phyloP scores from a whole-genome alignment of 2,888 invertebrate species.

The Leptothorax acervorum region DNA sequence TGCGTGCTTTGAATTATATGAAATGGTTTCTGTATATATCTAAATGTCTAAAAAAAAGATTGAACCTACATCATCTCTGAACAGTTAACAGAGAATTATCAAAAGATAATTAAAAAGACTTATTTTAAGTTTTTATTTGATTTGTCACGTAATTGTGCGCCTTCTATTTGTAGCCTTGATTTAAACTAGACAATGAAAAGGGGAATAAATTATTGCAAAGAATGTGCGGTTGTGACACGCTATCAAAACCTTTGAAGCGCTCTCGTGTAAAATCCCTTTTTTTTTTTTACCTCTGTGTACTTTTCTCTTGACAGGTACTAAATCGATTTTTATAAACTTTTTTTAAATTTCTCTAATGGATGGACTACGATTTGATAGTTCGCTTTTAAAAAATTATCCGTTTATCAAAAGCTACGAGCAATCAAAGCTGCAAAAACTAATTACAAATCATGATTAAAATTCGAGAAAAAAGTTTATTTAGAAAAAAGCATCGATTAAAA shows the following conservation, averaged over 20 bases:
- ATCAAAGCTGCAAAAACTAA: not conserved
- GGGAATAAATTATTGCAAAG: not conserved
- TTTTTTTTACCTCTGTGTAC: not conserved
- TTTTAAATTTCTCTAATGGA: not conserved
- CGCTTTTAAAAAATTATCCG: not conserved
- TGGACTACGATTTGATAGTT: not conserved
- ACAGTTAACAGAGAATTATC: not conserved
- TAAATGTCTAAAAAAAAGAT: not conserved
- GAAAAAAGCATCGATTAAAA: not conserved
- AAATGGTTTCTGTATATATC: not conserved
- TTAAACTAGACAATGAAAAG: not conserved
- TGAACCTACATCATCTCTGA: not conserved
- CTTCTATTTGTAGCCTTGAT: not conserved
- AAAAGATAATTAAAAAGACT: not conserved
- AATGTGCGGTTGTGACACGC: not conserved
- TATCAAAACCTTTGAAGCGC: not conserved
- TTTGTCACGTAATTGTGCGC: not conserved
- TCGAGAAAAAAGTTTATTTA: not conserved
- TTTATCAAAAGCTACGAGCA: not conserved
- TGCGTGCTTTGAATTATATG: not conserved
- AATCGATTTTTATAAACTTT: not conserved
- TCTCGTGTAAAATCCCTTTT: not conserved
- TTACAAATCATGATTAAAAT: not conserved
- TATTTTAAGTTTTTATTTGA: not conserved
- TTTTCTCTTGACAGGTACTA: not conserved